A percentile compares a stretch with the other conserved stretches of the same genome.
phyloP scores from a whole-genome alignment of 2,113 vertebrate species.

The Pheucticus melanocephalus region DNA sequence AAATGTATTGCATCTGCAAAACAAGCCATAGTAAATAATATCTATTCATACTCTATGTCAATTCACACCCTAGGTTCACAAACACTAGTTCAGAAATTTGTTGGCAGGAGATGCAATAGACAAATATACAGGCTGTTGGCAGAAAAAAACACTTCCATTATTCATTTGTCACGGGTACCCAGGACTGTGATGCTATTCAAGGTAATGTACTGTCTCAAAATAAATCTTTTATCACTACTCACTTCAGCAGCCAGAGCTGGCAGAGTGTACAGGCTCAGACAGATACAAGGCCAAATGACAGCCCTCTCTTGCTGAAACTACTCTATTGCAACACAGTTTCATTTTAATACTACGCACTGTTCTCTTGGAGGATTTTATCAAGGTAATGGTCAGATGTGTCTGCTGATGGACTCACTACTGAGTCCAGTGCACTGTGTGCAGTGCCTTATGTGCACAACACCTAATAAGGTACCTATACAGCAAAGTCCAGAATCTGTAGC shows the following conservation, averaged over 20 bases:
- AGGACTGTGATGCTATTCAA: conserved; percentile 46
- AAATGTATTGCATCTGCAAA: background rate
- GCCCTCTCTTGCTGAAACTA: background rate
- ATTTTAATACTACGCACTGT: background rate
- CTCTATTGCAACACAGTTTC: background rate
- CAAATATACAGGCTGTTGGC: conserved; percentile 23
- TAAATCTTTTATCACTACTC: conserved; percentile 41
- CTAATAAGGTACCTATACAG: background rate
- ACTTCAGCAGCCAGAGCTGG: conserved; percentile 16
- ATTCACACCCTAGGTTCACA: background rate
- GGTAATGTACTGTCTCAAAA: conserved; percentile 50
- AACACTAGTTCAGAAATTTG: conserved; percentile 6
- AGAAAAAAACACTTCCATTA: conserved; percentile 36
- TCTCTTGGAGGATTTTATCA: background rate
- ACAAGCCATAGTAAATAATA: conserved; percentile 24
- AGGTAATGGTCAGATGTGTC: background rate
- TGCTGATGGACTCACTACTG: background rate
- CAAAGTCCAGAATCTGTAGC: background rate
- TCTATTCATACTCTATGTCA: conserved; percentile 2
- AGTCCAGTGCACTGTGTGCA: background rate
- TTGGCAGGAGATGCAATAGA: conserved; percentile 15
- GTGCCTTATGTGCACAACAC: background rate
- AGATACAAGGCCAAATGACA: conserved; percentile 16
- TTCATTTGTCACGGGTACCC: conserved; percentile 34
- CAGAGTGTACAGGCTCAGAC: background rate